Evolutionary conservation across 2,888 invertebrate species (phyloP).

Genomic region (Drosophila paramelanica): DNA sequence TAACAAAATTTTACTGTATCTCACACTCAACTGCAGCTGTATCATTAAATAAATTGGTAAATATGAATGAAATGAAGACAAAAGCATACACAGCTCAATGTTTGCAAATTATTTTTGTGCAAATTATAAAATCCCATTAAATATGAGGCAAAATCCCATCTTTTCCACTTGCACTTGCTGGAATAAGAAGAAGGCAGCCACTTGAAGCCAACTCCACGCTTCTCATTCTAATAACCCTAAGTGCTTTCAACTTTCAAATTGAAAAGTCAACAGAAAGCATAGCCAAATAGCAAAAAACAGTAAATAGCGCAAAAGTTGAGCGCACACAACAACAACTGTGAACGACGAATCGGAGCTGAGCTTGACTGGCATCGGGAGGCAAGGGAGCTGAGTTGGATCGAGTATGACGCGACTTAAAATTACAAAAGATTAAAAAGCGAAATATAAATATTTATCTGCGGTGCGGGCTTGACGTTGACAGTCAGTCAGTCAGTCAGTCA

Average conservation of each 20-base stretch:
- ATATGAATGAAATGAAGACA: slow-evolving; percentile 3
- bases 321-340: slow-evolving; percentile 54
- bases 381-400: slow-evolving; percentile 10
- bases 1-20: not conserved
- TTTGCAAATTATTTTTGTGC: slow-evolving; percentile 8
- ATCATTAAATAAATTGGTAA: slow-evolving; percentile 2
- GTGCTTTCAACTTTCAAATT: slow-evolving; percentile 82
- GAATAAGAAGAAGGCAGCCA: slow-evolving; percentile 41
- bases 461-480: slow-evolving; percentile 56
- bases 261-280: slow-evolving; percentile 80
- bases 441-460: slow-evolving; percentile 82
- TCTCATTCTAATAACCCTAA: slow-evolving; percentile 79
- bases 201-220: slow-evolving; percentile 59
- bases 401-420: slow-evolving; percentile 77
- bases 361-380: not conserved
- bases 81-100: not conserved
- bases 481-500: slow-evolving; percentile 17
- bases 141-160: slow-evolving; percentile 35
- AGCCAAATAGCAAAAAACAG: slow-evolving; percentile 75
- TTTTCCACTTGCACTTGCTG: slow-evolving; percentile 25
- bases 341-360: slow-evolving; percentile 1
- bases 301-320: slow-evolving; percentile 71
- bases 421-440: slow-evolving; percentile 82
- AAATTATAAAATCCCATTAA: slow-evolving; percentile 44
- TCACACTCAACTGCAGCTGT: not conserved